Evolutionary conservation across 2,888 invertebrate species (phyloP).

Genomic region (Protodeltote pygarga): DNA sequence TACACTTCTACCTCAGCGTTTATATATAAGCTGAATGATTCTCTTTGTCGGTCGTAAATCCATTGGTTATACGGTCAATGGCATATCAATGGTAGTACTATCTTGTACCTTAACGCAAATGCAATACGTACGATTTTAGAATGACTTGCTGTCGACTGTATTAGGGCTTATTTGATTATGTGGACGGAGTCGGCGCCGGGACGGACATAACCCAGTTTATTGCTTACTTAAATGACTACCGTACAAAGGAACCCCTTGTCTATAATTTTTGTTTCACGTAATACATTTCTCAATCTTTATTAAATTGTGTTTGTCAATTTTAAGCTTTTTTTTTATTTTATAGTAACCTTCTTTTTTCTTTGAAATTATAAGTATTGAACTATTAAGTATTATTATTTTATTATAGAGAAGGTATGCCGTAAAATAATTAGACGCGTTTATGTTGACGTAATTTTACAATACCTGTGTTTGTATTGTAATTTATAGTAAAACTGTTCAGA

Average conservation of each 20-base stretch:
- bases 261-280: slow-evolving; percentile 47
- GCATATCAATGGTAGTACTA: too few relatives aligned
- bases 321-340: not conserved
- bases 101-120: too few relatives aligned
- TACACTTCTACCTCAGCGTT: slow-evolving; percentile 35
- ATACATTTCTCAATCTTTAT: slow-evolving; percentile 43
- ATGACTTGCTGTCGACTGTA: too few relatives aligned
- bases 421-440: too few relatives aligned
- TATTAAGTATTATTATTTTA: too few relatives aligned
- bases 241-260: slow-evolving; percentile 41
- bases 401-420: too few relatives aligned
- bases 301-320: slow-evolving; percentile 10
- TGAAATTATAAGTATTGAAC: too few relatives aligned
- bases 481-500: too few relatives aligned
- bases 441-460: too few relatives aligned
- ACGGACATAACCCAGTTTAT: slow-evolving; percentile 69
- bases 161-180: slow-evolving; percentile 74
- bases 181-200: slow-evolving; percentile 61
- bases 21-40: slow-evolving; percentile 55
- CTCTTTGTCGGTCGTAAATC: slow-evolving; percentile 67
- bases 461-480: too few relatives aligned
- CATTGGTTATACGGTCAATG: too few relatives aligned
- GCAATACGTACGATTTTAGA: too few relatives aligned
- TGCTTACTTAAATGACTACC: slow-evolving; percentile 67
- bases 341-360: not conserved